Conservation (phyloP, 1,140 invertebrate species). For the Lysiphlebus fabarum region DNA sequence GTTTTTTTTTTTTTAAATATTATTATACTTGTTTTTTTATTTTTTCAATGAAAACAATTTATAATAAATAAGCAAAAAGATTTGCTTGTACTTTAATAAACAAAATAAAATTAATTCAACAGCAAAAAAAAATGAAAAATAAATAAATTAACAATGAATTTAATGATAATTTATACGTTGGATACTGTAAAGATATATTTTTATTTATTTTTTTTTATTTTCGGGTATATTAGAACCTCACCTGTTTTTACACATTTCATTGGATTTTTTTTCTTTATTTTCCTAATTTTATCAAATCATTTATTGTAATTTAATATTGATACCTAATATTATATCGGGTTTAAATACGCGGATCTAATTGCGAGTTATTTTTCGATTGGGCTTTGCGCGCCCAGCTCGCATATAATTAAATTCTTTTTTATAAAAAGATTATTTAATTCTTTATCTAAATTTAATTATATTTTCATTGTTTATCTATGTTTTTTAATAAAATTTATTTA, state of each 20-base stretch:
- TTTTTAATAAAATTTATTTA: no score
- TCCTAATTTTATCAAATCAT: neutral
- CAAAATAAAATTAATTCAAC: slow-evolving; percentile 3
- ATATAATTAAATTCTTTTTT: slow-evolving; percentile 20
- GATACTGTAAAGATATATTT: slow-evolving; percentile 7
- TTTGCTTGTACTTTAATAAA: no score
- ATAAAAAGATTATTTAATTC: slow-evolving; percentile 9
- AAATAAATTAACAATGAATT: slow-evolving; percentile 25
- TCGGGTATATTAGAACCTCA: slow-evolving; percentile 42
- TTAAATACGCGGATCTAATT: slow-evolving; percentile 51
- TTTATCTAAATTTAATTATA: no score
- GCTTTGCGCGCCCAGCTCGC: slow-evolving; percentile 55
- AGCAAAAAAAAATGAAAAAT: slow-evolving; percentile 41
- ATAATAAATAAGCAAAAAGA: no score
- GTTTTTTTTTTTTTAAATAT: neutral
- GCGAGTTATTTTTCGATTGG: slow-evolving; percentile 40
- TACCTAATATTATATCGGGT: slow-evolving; percentile 36
- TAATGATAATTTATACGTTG: slow-evolving; percentile 23
- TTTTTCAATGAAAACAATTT: no score
- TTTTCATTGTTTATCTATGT: no score
- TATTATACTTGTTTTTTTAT: no score
- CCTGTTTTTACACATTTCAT: slow-evolving; percentile 35
- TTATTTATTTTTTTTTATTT: neutral
- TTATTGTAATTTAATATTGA: neutral
- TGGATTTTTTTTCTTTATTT: neutral